phyloP scores from a whole-genome alignment of 2,888 invertebrate genomes.

The Dryomyza anilis region DNA sequence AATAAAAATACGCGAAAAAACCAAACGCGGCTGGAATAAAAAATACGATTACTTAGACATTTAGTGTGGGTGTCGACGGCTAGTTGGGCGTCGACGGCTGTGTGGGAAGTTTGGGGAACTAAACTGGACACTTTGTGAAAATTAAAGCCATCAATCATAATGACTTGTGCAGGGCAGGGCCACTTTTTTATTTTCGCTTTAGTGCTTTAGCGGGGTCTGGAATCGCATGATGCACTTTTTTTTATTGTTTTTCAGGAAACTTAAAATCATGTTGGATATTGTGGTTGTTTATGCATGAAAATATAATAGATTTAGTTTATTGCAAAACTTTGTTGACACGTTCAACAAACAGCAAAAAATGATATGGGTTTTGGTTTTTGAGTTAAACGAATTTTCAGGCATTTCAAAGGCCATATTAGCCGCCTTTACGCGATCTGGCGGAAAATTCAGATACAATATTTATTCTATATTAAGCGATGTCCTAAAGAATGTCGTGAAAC shows the following conservation, averaged over 20 bases:
- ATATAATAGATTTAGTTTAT: slow-evolving; percentile 13
- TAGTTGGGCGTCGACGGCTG: not conserved
- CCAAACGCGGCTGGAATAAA: not conserved
- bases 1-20: slow-evolving; percentile 33
- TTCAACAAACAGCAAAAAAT: not conserved
- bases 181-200: not conserved
- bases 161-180: not conserved
- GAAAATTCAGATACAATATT: too few species aligned
- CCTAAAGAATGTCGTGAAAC: too few species aligned
- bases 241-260: not conserved
- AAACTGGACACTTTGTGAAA: slow-evolving; percentile 37
- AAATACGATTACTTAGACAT: slow-evolving; percentile 9
- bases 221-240: not conserved
- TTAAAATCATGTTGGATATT: not conserved
- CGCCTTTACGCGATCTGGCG: too few species aligned
- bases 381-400: not conserved
- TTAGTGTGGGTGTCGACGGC: not conserved
- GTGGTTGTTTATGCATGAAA: not conserved
- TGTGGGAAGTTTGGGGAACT: slow-evolving; percentile 16
- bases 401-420: too few species aligned
- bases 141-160: slow-evolving; percentile 40
- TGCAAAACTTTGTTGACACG: slow-evolving; percentile 22
- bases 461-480: too few species aligned
- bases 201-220: not conserved
- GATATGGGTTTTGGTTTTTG: not conserved